A percentile compares a stretch with the other conserved stretches of the same genome.
Conservation (phyloP, 2,888 invertebrate species). For the Protophormia terraenovae region DNA sequence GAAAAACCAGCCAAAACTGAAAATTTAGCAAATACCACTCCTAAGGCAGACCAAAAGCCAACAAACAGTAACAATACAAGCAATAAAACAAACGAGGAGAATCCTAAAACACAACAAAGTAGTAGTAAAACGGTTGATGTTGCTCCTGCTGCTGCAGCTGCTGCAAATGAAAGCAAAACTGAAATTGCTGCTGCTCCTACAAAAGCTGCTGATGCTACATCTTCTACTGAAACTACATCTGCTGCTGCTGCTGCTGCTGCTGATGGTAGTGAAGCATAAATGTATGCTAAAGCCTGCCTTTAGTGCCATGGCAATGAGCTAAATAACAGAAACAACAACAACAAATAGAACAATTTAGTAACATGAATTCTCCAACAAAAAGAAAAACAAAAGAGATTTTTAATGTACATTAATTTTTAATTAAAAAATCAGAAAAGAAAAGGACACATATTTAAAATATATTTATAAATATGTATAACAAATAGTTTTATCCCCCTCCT, state of each 20-base stretch:
- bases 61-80: neutral
- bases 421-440: constrained; percentile 14
- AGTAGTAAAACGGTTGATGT: neutral
- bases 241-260: constrained; percentile 6
- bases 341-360: constrained; percentile 57
- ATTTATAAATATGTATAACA: neutral
- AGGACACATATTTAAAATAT: neutral
- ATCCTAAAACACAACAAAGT: neutral
- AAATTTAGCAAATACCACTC: neutral
- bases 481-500: neutral
- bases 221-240: too few relatives aligned
- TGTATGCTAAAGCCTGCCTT: neutral
- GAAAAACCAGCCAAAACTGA: constrained; percentile 21
- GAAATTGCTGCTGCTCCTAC: neutral
- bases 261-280: constrained; percentile 44
- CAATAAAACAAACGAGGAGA: neutral
- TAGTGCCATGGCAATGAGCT: constrained; percentile 34
- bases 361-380: constrained; percentile 39
- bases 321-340: neutral
- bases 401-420: constrained; percentile 52
- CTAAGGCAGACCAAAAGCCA: neutral
- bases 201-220: constrained; percentile 6
- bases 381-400: constrained; percentile 47
- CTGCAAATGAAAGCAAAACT: constrained; percentile 28
- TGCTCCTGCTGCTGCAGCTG: neutral